These are phyloP conservation scores for Temnothorax nylanderi DNA, from an alignment of 1,140 invertebrate genomes.

Conservation along the genomic window DNA sequence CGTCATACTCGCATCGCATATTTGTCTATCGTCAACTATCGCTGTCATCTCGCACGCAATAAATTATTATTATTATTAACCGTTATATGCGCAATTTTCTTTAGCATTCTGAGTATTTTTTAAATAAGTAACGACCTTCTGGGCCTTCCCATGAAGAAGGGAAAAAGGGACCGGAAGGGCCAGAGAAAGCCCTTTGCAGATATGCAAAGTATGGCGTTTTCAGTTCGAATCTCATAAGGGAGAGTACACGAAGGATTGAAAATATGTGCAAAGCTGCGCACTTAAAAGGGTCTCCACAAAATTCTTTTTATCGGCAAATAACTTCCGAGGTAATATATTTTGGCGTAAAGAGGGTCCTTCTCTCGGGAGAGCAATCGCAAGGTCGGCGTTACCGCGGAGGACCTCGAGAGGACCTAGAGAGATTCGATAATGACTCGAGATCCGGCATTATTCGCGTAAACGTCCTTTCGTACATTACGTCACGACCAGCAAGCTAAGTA, in stretches of 20 bases:
- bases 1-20: not conserved
- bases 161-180: no score
- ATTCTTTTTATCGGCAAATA: not conserved
- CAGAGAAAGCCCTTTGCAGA: no score
- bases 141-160: no score
- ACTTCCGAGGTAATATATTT: not conserved
- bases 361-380: not conserved
- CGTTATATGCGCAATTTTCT: no score
- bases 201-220: no score
- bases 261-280: no score
- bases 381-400: not conserved
- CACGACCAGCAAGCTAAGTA: slow-evolving; percentile 25
- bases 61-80: not conserved
- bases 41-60: not conserved
- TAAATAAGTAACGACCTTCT: no score
- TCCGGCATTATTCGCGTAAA: not conserved
- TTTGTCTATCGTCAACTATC: not conserved
- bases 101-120: no score
- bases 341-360: not conserved
- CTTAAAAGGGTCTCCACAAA: not conserved
- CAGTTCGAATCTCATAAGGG: no score
- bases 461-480: slow-evolving; percentile 13
- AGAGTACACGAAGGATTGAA: no score
- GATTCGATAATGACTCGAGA: not conserved
- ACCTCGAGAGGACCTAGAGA: no score